Base-by-base conservation (phyloP, 2,888 invertebrate species). In the Salticus scenicus region DNA sequence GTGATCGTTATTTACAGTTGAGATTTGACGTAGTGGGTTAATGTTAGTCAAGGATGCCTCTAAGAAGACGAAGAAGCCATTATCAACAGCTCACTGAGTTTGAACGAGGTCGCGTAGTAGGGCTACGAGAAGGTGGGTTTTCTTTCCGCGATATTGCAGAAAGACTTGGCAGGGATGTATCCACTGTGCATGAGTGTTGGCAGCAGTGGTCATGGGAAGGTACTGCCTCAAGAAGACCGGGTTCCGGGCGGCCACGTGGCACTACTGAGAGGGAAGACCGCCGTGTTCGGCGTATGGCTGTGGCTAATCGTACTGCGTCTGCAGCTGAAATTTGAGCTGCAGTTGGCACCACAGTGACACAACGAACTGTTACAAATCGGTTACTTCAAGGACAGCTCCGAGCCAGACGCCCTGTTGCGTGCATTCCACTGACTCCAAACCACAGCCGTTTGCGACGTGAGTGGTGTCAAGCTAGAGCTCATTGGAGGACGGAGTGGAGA, bases 301-400 rank as follows among this genome's bases (percentile, higher is more conserved):
- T 27, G 8, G 47, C 71, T 0, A 42, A 71, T 30, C 71, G 31
- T 71, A 71, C 47, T 47, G 24, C 71, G 42, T 71, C 71, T 71
- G 71, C 42, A 27, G 47, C 71, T 42, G 42, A 33, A 69, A 37
- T 33, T 33, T 20, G n/a, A 47, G 47, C 71, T 71, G 37, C 71
- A 20, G 71, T 71, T 47, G 47, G 42, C 47, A 28, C 10, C 51
- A 73, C 28, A 57, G 73, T 57, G 57, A 37, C 28, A 57, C 73
- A 73, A 42, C 57, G 28, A 73, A 57, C 73, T 10, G 28, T 73
- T 24, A 57, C 30, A 73, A 73, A 73, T 73, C 73, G 31, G 41
- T 57, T 73, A 57, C 57, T 73, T 73, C 57, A 57, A 42, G 57
- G 57, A 42, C 70, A 70, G 70, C 14, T 70, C 70, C 42, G 27